Evolutionary conservation across 1,140 invertebrate genomes (phyloP).

Genomic region (Drosophila murphyi): DNA sequence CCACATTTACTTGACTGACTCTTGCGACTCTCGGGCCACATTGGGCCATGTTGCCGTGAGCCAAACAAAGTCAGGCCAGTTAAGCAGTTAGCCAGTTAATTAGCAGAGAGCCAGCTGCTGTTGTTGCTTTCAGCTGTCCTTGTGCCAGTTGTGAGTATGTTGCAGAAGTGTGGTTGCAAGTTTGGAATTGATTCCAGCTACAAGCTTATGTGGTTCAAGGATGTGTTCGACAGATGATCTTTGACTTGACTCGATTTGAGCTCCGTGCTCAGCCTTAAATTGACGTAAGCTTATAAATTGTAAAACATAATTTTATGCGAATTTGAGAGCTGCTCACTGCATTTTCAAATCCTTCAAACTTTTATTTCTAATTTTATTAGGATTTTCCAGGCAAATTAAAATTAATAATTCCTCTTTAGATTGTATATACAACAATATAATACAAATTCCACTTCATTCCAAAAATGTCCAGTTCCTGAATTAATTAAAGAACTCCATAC

Average conservation of each 20-base stretch:
- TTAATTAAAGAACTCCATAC: too few relatives aligned
- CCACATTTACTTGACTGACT: constrained; percentile 57
- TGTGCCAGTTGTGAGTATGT: constrained; percentile 70
- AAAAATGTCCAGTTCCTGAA: too few relatives aligned
- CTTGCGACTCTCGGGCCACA: constrained; percentile 47
- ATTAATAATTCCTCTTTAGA: too few relatives aligned
- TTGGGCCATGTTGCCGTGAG: constrained; percentile 44
- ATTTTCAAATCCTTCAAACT: background rate
- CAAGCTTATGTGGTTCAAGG: constrained; percentile 44
- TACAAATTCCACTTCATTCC: too few relatives aligned
- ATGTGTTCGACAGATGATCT: constrained; percentile 35
- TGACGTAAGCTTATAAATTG: background rate
- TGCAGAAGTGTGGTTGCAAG: constrained; percentile 34
- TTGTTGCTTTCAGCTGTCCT: constrained; percentile 48
- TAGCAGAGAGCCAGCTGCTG: constrained; percentile 55
- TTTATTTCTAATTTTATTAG: too few relatives aligned
- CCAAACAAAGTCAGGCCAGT: constrained; percentile 48
- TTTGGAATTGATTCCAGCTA: constrained; percentile 18
- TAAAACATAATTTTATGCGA: background rate
- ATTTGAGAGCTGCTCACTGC: background rate
- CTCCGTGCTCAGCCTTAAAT: background rate
- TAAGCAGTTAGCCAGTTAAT: constrained; percentile 74
- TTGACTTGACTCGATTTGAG: background rate
- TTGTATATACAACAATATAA: too few relatives aligned
- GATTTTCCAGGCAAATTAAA: too few relatives aligned